Percentiles rank a stretch among this genome's conserved stretches.
phyloP scores from a whole-genome alignment of 1,140 invertebrate genomes.

The Papilio dardanus region DNA sequence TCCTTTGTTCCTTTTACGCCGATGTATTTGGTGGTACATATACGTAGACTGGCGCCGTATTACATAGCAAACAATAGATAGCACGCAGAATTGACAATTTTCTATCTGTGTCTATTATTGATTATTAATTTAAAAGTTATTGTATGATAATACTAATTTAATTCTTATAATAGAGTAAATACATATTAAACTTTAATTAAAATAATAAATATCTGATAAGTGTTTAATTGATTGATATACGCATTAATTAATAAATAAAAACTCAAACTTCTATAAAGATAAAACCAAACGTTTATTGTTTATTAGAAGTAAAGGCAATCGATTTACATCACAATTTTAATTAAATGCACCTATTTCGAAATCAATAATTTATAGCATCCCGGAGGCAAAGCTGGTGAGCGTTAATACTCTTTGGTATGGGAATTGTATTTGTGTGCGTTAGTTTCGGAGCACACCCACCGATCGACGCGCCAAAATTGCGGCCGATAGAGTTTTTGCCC shows the following conservation, averaged over 20 bases:
- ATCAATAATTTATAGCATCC: slow-evolving; percentile 21
- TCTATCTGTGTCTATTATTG: not conserved
- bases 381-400: slow-evolving; percentile 12
- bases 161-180: not conserved
- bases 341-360: slow-evolving; percentile 8
- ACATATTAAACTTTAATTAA: not conserved
- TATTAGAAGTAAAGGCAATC: not conserved
- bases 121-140: not conserved
- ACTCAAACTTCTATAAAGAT: not conserved
- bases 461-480: slow-evolving; percentile 65
- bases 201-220: not conserved
- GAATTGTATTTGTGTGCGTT: slow-evolving; percentile 51
- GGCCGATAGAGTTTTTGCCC: slow-evolving; percentile 71
- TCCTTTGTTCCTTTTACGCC: slow-evolving; percentile 76
- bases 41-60: slow-evolving; percentile 44
- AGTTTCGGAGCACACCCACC: slow-evolving; percentile 63
- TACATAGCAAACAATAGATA: slow-evolving; percentile 4
- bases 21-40: slow-evolving; percentile 50
- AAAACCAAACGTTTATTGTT: not conserved
- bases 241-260: not conserved
- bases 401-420: slow-evolving; percentile 51
- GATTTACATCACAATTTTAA: slow-evolving; percentile 25
- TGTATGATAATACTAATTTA: not conserved
- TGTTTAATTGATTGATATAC: not conserved
- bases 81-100: slow-evolving; percentile 29